Evolutionary conservation across 1,140 invertebrate species (phyloP).

Genomic region (Procambarus clarkii): DNA sequence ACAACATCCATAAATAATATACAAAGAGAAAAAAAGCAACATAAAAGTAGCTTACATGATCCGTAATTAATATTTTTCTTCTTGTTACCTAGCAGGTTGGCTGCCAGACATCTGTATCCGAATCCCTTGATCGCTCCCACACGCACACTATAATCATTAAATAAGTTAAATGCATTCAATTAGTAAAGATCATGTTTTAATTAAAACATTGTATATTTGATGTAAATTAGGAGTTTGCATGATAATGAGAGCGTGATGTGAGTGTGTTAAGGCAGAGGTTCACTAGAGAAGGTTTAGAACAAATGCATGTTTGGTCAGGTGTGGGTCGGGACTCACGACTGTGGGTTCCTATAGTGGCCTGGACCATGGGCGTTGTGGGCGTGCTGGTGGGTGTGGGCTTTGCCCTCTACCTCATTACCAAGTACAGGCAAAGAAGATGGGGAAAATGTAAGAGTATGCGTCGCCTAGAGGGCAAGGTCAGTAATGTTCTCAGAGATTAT

Average conservation of each 20-base stretch:
- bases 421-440: constrained; percentile 63
- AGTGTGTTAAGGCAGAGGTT: background rate
- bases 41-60: background rate
- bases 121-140: background rate
- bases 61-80: background rate
- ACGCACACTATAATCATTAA: too few species aligned
- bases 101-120: background rate
- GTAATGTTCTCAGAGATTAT: background rate
- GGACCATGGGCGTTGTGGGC: constrained; percentile 53
- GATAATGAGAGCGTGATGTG: too few species aligned
- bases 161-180: too few species aligned
- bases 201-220: too few species aligned
- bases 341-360: constrained; percentile 25
- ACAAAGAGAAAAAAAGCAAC: too few species aligned
- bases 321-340: background rate
- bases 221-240: too few species aligned
- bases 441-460: constrained; percentile 62
- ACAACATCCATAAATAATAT: too few species aligned
- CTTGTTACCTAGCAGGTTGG: too few species aligned
- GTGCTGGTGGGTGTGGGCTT: constrained; percentile 65
- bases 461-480: constrained; percentile 74
- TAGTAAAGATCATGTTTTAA: too few species aligned
- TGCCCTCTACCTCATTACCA: constrained; percentile 61
- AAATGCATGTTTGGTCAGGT: background rate
- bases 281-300: background rate